Conservation (phyloP, 2,797 vertebrate species). For the Chanos chanos region DNA sequence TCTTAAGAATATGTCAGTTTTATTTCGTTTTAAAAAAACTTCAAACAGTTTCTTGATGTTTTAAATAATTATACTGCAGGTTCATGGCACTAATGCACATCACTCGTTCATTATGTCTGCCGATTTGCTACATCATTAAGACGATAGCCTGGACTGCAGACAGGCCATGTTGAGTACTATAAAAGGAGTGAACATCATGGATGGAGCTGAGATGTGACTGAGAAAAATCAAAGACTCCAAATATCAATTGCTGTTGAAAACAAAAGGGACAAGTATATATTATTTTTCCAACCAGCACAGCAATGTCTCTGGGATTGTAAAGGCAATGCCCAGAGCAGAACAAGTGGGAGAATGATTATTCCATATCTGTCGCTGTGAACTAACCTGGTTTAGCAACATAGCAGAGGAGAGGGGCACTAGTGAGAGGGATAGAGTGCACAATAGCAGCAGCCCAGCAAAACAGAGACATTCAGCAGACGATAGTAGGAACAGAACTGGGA, state of each 20-base stretch:
- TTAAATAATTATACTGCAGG: too few relatives aligned
- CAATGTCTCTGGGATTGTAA: too few relatives aligned
- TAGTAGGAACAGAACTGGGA: slow-evolving; percentile 20
- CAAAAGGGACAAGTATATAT: slow-evolving; percentile 35
- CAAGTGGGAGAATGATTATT: not conserved
- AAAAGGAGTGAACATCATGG: not conserved
- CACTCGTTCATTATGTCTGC: too few relatives aligned
- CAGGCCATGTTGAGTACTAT: too few relatives aligned
- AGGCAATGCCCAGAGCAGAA: slow-evolving; percentile 7
- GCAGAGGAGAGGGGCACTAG: slow-evolving; percentile 70
- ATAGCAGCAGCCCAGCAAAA: slow-evolving; percentile 63
- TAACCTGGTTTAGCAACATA: slow-evolving; percentile 50
- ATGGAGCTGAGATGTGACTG: not conserved
- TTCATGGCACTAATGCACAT: too few relatives aligned
- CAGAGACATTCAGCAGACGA: slow-evolving; percentile 29
- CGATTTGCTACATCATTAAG: too few relatives aligned
- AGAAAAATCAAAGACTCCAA: slow-evolving; percentile 26
- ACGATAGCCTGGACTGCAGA: too few relatives aligned
- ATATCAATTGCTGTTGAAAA: slow-evolving; percentile 36
- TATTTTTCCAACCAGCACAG: slow-evolving; percentile 41
- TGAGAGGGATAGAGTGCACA: slow-evolving; percentile 64
- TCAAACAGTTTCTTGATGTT: too few relatives aligned
- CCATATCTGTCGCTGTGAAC: slow-evolving; percentile 11
- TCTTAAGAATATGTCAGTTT: too few relatives aligned
- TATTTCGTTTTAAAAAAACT: too few relatives aligned